Evolutionary conservation across 2,113 vertebrate genomes (phyloP), one percentile per base, ranked within the genome.

Genomic region (Trematocara variabile): DNA sequence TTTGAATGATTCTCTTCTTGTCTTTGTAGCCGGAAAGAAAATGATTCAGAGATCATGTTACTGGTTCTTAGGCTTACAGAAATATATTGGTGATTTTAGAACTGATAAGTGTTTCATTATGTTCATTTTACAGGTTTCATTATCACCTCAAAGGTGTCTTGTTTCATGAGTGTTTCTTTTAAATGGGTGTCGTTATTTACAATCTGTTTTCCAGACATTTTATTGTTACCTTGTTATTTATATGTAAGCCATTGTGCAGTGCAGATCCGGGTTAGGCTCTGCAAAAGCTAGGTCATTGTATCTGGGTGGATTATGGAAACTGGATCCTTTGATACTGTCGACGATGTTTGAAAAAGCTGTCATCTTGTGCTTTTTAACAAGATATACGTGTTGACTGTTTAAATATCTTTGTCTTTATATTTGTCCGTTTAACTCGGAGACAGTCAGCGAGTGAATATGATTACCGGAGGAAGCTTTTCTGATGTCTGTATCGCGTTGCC

Each of bases 201-300:
- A 87, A 80, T 91, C 83, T 83, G 50, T 91, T 80, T 90, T 91
- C 83, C 85, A 91, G 93, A 93, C 93, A 89, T 93, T 91, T 94
- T 90, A 93, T 85, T 86, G 54, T 85, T 37, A 91, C 77, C 63
- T 88, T 85, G 77, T 79, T 85, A 84, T 86, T 86, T 89, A 34
- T 90, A 52, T 70, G 58, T 79, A 39, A 60, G 79, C 52, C 85
- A 33, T 58, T 81, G 48, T 87, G 73, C 83, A 55, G 28, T 39
- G 20, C 81, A 84, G 80, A 88, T 87, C 55, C 63, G 34, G 16
- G 58, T 81, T 55, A 50, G 85, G 89, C 82, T 80, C 73, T 58
- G 30, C 83, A 33, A 87, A 89, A 87, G 83, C 60, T 84, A 13
- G 58, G 91, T 92, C 85, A 95, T 56, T 55, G 82, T 68, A 93